Evolutionary conservation across 1,140 invertebrate genomes (phyloP).

Genomic region (Zaprionus lachaisei): DNA sequence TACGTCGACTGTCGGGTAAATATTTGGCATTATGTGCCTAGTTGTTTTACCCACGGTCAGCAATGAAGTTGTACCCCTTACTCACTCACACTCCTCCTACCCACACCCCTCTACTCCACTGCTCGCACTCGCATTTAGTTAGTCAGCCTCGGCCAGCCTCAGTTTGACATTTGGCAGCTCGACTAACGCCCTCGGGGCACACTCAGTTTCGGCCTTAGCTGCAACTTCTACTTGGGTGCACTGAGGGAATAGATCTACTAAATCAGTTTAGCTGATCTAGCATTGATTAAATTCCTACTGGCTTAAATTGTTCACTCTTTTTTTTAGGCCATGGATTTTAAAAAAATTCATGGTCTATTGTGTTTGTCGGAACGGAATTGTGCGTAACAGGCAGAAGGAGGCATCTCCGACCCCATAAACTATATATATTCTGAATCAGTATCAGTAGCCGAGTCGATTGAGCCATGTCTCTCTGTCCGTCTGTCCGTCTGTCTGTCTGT

Average conservation of each 20-base stretch:
- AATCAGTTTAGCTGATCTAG: not conserved
- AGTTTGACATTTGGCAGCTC: conserved; percentile 45
- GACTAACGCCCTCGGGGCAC: conserved; percentile 46
- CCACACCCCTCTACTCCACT: not conserved
- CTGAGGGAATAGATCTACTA: not conserved
- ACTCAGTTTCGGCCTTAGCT: conserved; percentile 15
- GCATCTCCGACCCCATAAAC: no score
- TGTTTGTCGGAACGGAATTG: no score
- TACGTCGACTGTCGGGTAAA: conserved; percentile 45
- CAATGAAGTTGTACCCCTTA: conserved; percentile 51
- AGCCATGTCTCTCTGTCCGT: no score
- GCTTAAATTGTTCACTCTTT: not conserved
- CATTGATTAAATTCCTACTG: not conserved
- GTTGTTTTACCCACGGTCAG: conserved; percentile 32
- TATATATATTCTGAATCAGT: no score
- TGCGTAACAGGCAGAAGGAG: no score
- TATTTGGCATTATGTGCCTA: conserved; percentile 68
- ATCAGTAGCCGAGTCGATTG: no score
- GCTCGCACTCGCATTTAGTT: conserved; percentile 8
- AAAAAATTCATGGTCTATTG: no score
- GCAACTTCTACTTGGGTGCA: conserved; percentile 33
- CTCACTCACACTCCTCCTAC: not conserved
- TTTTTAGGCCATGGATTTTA: no score
- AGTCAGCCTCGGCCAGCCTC: conserved; percentile 1
- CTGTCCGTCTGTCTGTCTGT: no score